Base-by-base conservation (phyloP, 2,797 vertebrate genomes). In the Coccyzus lansbergi region DNA sequence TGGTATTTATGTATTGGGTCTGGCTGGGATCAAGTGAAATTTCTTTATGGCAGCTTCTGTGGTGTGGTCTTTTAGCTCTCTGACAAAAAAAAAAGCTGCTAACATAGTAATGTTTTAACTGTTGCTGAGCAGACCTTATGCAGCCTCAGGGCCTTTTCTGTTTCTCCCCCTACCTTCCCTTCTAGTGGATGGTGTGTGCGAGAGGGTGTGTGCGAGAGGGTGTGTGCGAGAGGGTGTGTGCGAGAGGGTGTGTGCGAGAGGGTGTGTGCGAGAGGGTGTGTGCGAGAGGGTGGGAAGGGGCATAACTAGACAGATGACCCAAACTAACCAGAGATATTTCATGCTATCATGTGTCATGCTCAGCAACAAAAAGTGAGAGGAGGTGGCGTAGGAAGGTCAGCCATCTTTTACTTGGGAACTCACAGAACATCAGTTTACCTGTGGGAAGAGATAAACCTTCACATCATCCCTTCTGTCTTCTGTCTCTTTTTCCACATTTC, bases 361-460 rank as follows among this genome's bases (percentile, higher is more conserved):
- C 15, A 74, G 75, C 82, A 63, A 63, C 21, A 81, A 53, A 49
- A 84, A 53, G 9, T 0, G 0, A 65, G 14, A 53, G 12, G 5
- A 26, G 4, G 2, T 10, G 2, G 2, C 5, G n/a, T 42, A 56
- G 26, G 7, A 16, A 86, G 21, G 33, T 31, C 48, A 77, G 15
- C 5, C 21, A 60, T 22, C 11, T 76, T 68, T 60, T 74, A 12
- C 29, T 75, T 38, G 49, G 48, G 52, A 87, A 67, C 34, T 44
- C 33, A 9, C 6, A 26, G 15, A 20, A 26, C 21, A 38, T 0
- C 1, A 2, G 24, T 59, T 16, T 52, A 7, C 15, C 36, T 31
- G 33, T 46, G 31, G 36, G 25, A 72, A 5, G 7, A 69, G 8
- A n/a, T n/a, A n/a, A n/a, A n/a, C 13, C 24, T 48, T 81, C 67